Evolutionary conservation across 2,113 vertebrate species (phyloP), one percentile per base, ranked within the genome.

Genomic region (Seriola aureovittata): DNA sequence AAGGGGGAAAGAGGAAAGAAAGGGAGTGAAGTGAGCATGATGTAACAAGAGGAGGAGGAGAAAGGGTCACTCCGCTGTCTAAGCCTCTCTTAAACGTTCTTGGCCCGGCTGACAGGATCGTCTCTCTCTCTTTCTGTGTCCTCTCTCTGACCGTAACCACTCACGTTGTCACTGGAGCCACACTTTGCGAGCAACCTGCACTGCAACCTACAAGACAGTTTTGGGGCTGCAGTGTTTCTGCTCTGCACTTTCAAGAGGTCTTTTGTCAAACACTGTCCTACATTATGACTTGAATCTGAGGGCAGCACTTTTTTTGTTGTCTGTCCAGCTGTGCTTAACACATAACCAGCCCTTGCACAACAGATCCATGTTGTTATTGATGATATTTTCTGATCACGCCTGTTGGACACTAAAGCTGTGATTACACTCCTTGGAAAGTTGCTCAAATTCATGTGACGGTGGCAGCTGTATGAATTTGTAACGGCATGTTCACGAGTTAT

Each of bases 191-290:
- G 19, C 69, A 63, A 77, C 66, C 57, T 67, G 68, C 55, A 38
- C 46, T 71, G n/a, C 25, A 84, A 81, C 71, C 64, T 67, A 70
- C 75, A 73, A 65, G 71, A 85, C 69, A 67, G 40, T 71, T 84
- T 81, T 57, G 59, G 71, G 57, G 65, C 73, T 68, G 36, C 21
- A 81, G 58, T 67, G 73, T 78, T 83, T 54, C 60, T n/a, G 1
- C 0, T 9, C 52, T 36, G 38, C 78, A 63, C 54, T 77, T 74
- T 60, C 54, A 66, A 80, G 63, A 52, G 55, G 80, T 57, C 85
- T 44, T 80, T 80, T 76, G 85, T 87, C 85, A 82, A 48, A 79
- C 29, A 13, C 34, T 7, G 54, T 34, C 8, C 12, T 4, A 12
- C 67, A 62, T 19, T 75, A 54, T 81, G 63, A 32, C 57, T 42